Evolutionary conservation across 2,113 vertebrate genomes (phyloP).

Genomic region (Oreochromis niloticus): DNA sequence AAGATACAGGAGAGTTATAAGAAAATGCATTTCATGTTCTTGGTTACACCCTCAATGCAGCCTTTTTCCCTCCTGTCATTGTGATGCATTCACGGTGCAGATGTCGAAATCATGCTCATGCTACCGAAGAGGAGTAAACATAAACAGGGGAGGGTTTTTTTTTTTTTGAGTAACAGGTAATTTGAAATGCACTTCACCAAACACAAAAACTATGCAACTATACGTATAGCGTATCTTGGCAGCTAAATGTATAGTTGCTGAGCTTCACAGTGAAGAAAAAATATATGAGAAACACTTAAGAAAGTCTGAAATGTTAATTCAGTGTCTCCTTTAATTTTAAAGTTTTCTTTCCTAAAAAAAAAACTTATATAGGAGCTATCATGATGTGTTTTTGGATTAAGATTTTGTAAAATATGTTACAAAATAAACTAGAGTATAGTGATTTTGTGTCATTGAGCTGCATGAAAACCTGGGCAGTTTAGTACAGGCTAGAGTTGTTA

Average conservation of each 20-base stretch:
- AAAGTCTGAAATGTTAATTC: background rate
- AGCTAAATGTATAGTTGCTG: background rate
- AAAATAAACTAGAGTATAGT: background rate
- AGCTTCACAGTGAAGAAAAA: background rate
- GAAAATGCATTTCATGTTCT: background rate
- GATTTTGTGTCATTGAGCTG: background rate
- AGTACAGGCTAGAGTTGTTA: background rate
- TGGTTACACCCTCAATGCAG: background rate
- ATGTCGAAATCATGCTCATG: background rate
- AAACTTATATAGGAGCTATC: background rate
- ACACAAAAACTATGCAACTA: background rate
- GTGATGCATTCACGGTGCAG: background rate
- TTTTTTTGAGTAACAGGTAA: background rate
- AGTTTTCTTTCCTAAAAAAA: fast-evolving
- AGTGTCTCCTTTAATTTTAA: background rate
- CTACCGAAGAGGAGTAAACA: background rate
- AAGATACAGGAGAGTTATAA: background rate
- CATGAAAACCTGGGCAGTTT: background rate
- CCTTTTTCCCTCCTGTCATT: background rate
- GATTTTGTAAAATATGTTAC: background rate
- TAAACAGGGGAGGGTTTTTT: too few species aligned
- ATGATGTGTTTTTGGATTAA: background rate
- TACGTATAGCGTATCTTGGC: background rate
- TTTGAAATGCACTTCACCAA: background rate
- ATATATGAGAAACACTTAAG: background rate